Base-by-base conservation (phyloP, 2,888 invertebrate genomes). In the Mimas tiliae region DNA sequence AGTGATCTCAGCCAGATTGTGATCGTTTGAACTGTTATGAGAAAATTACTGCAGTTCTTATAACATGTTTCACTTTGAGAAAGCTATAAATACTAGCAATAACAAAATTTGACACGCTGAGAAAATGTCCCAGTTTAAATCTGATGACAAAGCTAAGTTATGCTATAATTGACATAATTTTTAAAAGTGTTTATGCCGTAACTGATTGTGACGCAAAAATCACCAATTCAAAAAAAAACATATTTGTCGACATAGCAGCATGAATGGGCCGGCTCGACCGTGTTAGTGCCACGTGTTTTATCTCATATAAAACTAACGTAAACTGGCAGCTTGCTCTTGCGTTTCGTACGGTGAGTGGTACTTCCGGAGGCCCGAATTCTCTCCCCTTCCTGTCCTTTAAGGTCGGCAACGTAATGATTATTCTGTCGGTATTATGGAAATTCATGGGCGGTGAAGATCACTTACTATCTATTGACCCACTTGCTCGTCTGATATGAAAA, bases 1-100 rank as follows among this genome's bases (percentile, higher is more conserved):
- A 58, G 58, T 42, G 58, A 58, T 16, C 58, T 58, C 58, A 58
- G 58, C 16, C 58, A 58, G 58, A 58, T 42, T 58, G 58, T 42
- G 16, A 58, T 58, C 58, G 19, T 58, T 58, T 58, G 42, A 58
- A 7, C 42, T 58, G 58, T 58, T 58, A 42, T 58, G 42, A 58
- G 58, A 58, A 58, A 58, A 58, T 58, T 42, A 38, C 42, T 6
- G 58, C 38, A n/a, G 42, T 42, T 58, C 58, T 58, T 58, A 38
- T 6, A 19, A 58, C 16, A 42, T 42, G 38, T 42, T 19, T 12
- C 4, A 38, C 42, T 55, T 45, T 12, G 12, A 55, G 55, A 34
- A 55, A 55, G 16, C 34, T 55, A n/a, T 55, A 34, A 55, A 55
- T 34, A 34, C 34, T 11, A 16, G 9, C 42, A 12, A 38, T 58